Evolutionary conservation across 2,797 vertebrate genomes (phyloP).

Genomic region (Erpetoichthys calabaricus): DNA sequence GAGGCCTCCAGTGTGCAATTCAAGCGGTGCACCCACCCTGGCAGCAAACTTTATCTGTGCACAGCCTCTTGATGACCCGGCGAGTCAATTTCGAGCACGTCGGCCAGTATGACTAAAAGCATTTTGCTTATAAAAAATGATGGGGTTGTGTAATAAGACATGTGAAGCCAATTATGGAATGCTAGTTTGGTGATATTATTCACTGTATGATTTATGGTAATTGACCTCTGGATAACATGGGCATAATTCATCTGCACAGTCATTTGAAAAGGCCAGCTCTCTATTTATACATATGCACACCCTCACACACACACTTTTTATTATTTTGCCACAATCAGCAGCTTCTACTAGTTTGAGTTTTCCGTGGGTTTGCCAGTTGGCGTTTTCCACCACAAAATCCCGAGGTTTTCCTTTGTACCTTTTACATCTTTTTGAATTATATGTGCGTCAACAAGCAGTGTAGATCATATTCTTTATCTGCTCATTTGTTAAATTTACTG

Average conservation of each 20-base stretch:
- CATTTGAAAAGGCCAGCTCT: constrained; percentile 34
- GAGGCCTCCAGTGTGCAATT: too few species aligned
- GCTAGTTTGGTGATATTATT: constrained; percentile 53
- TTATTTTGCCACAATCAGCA: too few species aligned
- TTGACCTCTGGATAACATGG: constrained; percentile 46
- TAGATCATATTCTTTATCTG: too few species aligned
- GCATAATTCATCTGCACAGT: constrained; percentile 56
- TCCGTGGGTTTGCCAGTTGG: too few species aligned
- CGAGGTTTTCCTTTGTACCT: too few species aligned
- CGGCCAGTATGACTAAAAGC: constrained; percentile 1
- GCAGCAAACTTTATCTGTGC: background rate
- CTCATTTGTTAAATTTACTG: too few species aligned
- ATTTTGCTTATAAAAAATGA: constrained; percentile 35
- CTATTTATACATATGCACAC: too few species aligned
- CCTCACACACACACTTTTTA: too few species aligned
- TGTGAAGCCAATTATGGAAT: constrained; percentile 35
- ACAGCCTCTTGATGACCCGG: constrained; percentile 1
- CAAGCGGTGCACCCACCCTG: background rate
- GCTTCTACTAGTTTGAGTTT: too few species aligned
- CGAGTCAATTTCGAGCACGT: constrained; percentile 1
- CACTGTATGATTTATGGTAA: constrained; percentile 53
- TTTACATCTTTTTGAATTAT: too few species aligned
- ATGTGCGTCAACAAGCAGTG: too few species aligned
- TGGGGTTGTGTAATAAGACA: constrained; percentile 32
- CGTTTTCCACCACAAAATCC: too few species aligned